These are phyloP conservation scores for Hydrotaea cyrtoneurina DNA, from an alignment of 2,888 invertebrate species.

Conservation along the genomic window DNA sequence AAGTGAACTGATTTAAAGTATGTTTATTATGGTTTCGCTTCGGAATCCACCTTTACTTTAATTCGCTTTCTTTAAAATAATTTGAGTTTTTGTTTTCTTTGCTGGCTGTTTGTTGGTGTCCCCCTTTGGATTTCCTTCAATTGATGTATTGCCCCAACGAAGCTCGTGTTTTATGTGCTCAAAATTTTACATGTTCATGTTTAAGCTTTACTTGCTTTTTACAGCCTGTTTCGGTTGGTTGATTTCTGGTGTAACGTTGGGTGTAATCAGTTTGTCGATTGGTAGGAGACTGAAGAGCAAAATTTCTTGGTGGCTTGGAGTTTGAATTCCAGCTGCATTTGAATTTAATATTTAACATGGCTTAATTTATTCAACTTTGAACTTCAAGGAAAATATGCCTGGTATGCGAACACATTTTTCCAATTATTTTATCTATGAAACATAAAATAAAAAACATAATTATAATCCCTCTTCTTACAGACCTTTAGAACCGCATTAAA, in stretches of 20 bases:
- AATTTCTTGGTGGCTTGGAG: too few species aligned
- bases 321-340: too few species aligned
- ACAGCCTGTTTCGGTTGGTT: background rate
- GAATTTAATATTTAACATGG: too few species aligned
- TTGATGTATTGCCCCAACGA: conserved; percentile 30
- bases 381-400: too few species aligned
- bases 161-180: conserved; percentile 10
- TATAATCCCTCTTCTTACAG: too few species aligned
- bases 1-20: conserved; percentile 55
- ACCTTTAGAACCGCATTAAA: background rate
- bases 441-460: too few species aligned
- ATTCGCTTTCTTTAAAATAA: conserved; percentile 59
- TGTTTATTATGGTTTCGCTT: conserved; percentile 33
- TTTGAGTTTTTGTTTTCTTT: conserved; percentile 26
- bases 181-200: conserved; percentile 22
- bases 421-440: too few species aligned
- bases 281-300: background rate
- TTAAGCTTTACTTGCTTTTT: background rate
- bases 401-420: too few species aligned
- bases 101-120: too few species aligned
- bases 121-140: conserved; percentile 3
- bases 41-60: conserved; percentile 36
- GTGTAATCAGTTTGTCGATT: background rate
- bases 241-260: background rate
- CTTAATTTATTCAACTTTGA: too few species aligned